Evolutionary conservation across 53 echinoderm and acorn worm species (phyloP), one percentile per base, ranked within the genome.

Genomic region (Actinopyga echinites): DNA sequence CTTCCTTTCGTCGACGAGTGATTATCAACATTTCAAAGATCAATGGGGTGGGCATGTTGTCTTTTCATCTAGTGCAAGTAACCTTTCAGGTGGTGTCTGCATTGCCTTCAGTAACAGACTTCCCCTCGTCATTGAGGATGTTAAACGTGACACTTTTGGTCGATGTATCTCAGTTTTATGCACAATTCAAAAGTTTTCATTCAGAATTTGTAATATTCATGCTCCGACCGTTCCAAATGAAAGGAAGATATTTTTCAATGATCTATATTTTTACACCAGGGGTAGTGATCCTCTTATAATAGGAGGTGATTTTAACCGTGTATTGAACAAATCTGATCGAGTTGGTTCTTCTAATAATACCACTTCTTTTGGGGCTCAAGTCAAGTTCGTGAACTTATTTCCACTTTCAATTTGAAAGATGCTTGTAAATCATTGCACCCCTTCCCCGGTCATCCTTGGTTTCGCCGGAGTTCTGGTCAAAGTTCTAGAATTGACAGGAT

Each of bases 131-230:
- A 54, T 54, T 54, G 19, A 54, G 10, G 10, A 54, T 19, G 10
- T 19, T 54, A 11, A 19, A 54, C 11, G 11, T 64, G 3, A 64
- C 28, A 64, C 11, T 54, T 11, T 12, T 54, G 55, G 55, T 11
- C 55, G 55, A 19, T 54, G 55, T 64, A 23, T 21, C 26, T 64
- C 64, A 23, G 64, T 64, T 65, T 6, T 7, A 30, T 65, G 66
- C 33, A 4, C 30, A 30, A 30, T 65, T 65, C 66, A 65, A 32
- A 28, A 65, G 6, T 45, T 24, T 21, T 74, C 45, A 21, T 43
- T 74, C n/a, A 21, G 74, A 2, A 45, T 74, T 44, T 49, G 74
- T 22, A 74, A 74, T 74, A 49, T 74, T 44, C 26, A 74, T 43
- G 74, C 74, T 22, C 24, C 74, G 11, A 6, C 6, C 7, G n/a